Evolutionary conservation across 1,140 invertebrate genomes (phyloP).

Genomic region (Philopotamus ludificatus): DNA sequence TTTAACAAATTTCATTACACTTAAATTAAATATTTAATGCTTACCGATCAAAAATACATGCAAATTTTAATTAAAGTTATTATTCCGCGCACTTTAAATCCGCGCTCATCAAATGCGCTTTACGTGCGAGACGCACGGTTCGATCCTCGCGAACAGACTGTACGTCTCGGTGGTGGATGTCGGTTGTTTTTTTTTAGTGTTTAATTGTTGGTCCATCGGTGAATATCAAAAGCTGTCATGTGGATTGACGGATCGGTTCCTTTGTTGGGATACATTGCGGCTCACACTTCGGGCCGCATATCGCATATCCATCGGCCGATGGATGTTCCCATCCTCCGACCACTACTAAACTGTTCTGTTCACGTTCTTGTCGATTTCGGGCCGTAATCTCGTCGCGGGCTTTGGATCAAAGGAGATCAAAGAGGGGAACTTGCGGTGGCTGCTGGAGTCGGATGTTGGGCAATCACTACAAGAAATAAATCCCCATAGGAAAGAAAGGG

Average conservation of each 20-base stretch:
- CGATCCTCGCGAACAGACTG: neutral
- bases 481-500: too few relatives aligned
- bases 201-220: constrained; percentile 42
- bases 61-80: neutral
- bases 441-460: too few relatives aligned
- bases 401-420: too few relatives aligned
- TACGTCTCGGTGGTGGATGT: constrained; percentile 7
- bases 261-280: constrained; percentile 35
- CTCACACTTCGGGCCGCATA: constrained; percentile 19
- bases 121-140: neutral
- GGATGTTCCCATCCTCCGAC: neutral
- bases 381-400: neutral
- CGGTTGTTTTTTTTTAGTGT: constrained; percentile 38
- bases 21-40: neutral
- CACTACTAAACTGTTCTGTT: neutral
- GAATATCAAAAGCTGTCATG: constrained; percentile 42
- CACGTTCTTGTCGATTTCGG: neutral
- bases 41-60: neutral
- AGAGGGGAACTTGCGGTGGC: too few relatives aligned
- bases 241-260: constrained; percentile 42
- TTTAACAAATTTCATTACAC: too few relatives aligned
- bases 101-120: neutral
- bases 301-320: constrained; percentile 10
- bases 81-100: neutral
- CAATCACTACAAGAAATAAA: too few relatives aligned